Evolutionary conservation across 2,113 vertebrate species (phyloP).

Genomic region (Odocoileus virginianus): DNA sequence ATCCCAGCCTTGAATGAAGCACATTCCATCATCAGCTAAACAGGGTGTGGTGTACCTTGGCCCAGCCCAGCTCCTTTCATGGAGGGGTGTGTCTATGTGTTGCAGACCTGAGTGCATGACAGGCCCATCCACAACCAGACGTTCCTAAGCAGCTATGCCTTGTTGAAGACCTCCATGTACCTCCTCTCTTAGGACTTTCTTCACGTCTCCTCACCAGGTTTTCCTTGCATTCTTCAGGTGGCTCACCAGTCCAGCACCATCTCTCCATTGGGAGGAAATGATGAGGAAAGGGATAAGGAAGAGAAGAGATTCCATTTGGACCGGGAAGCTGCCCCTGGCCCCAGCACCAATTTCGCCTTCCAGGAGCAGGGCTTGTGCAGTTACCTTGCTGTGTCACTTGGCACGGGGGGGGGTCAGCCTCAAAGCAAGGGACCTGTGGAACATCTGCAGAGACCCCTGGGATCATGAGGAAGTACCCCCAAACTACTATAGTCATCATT

Average conservation of each 20-base stretch:
- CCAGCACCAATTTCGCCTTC: background rate
- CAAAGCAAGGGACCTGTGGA: background rate
- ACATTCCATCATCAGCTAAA: constrained; percentile 43
- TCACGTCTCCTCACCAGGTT: background rate
- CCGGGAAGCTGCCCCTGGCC: background rate
- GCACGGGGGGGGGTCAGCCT: background rate
- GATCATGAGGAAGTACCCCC: background rate
- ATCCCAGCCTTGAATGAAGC: constrained; percentile 21
- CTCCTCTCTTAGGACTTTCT: background rate
- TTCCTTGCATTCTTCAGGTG: background rate
- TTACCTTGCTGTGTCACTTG: background rate
- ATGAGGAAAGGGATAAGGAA: background rate
- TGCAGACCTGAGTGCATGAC: background rate
- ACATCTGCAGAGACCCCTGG: background rate
- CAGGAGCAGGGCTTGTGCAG: background rate
- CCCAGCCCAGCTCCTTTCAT: background rate
- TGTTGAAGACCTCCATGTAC: background rate
- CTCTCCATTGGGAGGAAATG: background rate
- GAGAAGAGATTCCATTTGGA: background rate
- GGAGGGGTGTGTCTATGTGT: background rate
- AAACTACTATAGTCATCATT: background rate
- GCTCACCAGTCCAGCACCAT: background rate
- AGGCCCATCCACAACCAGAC: background rate
- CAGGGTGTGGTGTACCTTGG: constrained; percentile 4
- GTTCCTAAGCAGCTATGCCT: background rate